Conservation (phyloP, 2,888 invertebrate species). For the Drosophila subquinaria region DNA sequence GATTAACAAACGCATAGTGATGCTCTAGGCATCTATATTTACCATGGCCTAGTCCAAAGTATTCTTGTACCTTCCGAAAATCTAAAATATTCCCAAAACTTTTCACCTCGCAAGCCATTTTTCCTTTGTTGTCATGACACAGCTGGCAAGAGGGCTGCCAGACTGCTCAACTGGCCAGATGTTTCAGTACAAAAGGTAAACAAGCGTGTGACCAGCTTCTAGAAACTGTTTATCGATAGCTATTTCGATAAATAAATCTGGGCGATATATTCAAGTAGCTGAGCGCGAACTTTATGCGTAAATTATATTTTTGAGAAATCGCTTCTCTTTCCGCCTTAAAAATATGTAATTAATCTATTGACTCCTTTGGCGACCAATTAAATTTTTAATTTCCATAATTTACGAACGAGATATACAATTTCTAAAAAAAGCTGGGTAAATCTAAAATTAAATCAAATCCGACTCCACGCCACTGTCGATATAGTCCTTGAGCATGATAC, state of each 20-base stretch:
- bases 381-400: constrained; percentile 43
- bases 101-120: constrained; percentile 88
- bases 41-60: constrained; percentile 87
- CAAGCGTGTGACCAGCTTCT: constrained; percentile 27
- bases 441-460: constrained; percentile 79
- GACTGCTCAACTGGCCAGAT: not conserved
- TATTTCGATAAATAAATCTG: not conserved
- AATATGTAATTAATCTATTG: not conserved
- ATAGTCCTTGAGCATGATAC: constrained; percentile 88
- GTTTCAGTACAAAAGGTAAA: constrained; percentile 15
- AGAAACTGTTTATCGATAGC: not conserved
- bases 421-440: constrained; percentile 6
- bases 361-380: constrained; percentile 19
- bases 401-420: constrained; percentile 18
- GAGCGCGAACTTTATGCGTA: not conserved
- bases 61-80: constrained; percentile 87
- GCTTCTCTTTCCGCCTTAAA: too few species aligned
- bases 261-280: not conserved
- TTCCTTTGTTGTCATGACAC: constrained; percentile 66
- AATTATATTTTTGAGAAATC: not conserved
- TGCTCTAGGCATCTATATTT: constrained; percentile 8
- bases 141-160: constrained; percentile 44
- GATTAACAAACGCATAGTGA: not conserved
- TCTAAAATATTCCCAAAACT: constrained; percentile 88
- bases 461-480: constrained; percentile 89